Evolutionary conservation across 2,888 invertebrate species (phyloP).

Genomic region (Chymomyza procnemis): DNA sequence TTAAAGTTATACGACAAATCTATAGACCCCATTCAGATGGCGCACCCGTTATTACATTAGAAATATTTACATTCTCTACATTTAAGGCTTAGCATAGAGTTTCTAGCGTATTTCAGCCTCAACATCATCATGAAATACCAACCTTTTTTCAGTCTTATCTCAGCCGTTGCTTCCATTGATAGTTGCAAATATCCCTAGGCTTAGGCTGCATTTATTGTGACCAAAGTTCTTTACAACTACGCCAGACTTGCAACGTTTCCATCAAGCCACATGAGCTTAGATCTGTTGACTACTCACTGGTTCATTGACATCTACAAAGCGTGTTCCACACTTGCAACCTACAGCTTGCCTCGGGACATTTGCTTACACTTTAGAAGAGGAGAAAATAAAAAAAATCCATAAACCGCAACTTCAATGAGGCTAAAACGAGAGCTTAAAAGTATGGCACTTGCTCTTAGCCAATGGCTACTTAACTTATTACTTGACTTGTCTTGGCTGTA

Average conservation of each 20-base stretch:
- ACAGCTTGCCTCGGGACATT: slow-evolving; percentile 48
- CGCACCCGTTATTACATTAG: too few species aligned
- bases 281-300: not conserved
- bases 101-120: not conserved
- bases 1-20: too few species aligned
- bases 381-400: slow-evolving; percentile 2
- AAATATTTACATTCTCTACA: too few species aligned
- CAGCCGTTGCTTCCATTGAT: not conserved
- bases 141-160: not conserved
- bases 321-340: not conserved
- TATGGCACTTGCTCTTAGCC: slow-evolving; percentile 21
- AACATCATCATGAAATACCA: not conserved
- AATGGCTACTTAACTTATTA: slow-evolving; percentile 16
- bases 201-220: not conserved
- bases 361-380: slow-evolving; percentile 31
- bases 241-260: not conserved
- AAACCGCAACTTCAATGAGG: slow-evolving; percentile 40
- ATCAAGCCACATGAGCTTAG: not conserved
- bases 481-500: not conserved
- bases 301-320: not conserved
- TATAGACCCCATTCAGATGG: too few species aligned
- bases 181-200: not conserved
- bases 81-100: too few species aligned
- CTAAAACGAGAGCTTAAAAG: slow-evolving; percentile 13
- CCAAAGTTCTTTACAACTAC: not conserved